phyloP scores from a whole-genome alignment of 2,888 invertebrate species.

The Brenthis hecate region DNA sequence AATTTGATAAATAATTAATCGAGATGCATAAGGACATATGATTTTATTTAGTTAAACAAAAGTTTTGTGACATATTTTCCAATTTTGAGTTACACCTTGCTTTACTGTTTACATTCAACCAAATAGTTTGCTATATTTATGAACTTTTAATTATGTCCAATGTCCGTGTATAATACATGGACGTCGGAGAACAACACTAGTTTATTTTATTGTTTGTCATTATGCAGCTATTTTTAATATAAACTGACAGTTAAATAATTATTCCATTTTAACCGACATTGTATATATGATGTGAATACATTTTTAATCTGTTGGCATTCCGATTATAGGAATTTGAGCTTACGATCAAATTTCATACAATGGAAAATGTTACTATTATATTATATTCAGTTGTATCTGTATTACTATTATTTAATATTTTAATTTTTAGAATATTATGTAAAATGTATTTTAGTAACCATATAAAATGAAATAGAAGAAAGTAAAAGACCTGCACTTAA shows the following conservation, averaged over 20 bases:
- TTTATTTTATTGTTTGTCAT: constrained; percentile 19
- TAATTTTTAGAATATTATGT: constrained; percentile 31
- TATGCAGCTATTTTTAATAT: constrained; percentile 32
- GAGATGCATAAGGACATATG: not conserved
- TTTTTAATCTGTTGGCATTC: constrained; percentile 25
- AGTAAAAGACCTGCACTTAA: constrained; percentile 27
- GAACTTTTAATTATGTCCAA: not conserved
- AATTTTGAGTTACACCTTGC: too few relatives aligned
- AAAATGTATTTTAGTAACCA: constrained; percentile 31
- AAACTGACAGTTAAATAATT: constrained; percentile 17
- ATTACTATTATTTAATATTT: constrained; percentile 55
- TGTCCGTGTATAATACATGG: not conserved
- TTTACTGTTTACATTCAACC: not conserved
- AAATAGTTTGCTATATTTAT: not conserved
- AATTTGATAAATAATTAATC: not conserved
- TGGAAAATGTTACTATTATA: constrained; percentile 25
- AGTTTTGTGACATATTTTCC: too few relatives aligned
- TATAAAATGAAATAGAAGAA: constrained; percentile 34
- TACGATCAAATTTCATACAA: constrained; percentile 22
- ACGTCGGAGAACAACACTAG: not conserved
- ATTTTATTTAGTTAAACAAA: not conserved
- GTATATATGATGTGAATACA: constrained; percentile 24
- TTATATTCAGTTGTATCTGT: constrained; percentile 54
- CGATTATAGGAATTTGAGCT: constrained; percentile 25
- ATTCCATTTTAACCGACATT: constrained; percentile 24